phyloP scores from a whole-genome alignment of 2,888 invertebrate species.

The Andrena minutula region DNA sequence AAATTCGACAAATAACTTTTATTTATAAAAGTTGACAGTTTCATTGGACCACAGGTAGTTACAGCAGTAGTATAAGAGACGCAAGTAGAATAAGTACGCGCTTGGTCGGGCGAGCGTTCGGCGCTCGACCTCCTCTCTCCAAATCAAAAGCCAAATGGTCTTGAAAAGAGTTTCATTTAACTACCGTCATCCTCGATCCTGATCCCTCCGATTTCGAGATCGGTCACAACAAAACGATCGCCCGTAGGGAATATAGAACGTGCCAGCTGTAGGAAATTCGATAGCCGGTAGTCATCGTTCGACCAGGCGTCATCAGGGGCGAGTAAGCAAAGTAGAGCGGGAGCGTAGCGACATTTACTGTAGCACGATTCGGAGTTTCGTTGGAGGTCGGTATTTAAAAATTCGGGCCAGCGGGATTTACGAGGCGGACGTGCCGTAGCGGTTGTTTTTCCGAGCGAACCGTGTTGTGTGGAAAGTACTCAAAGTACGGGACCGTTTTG shows the following conservation, averaged over 20 bases:
- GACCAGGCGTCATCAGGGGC: neutral
- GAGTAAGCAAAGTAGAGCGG: slow-evolving; percentile 15
- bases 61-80: neutral
- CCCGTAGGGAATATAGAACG: neutral
- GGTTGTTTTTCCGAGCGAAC: slow-evolving; percentile 2
- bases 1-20: too few relatives aligned
- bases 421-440: slow-evolving; percentile 5
- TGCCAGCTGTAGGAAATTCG: neutral
- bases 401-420: slow-evolving; percentile 16
- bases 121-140: neutral
- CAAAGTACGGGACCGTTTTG: neutral
- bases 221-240: neutral
- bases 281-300: neutral
- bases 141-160: neutral
- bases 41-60: too few relatives aligned
- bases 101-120: neutral
- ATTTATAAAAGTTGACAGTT: neutral
- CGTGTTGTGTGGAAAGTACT: neutral
- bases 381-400: slow-evolving; percentile 30
- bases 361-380: neutral
- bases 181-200: neutral
- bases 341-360: neutral
- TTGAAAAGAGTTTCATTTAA: neutral
- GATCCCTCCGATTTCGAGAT: slow-evolving; percentile 3
- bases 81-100: neutral